phyloP scores from a whole-genome alignment of 2,797 vertebrate species.

The Numenius phaeopus region DNA sequence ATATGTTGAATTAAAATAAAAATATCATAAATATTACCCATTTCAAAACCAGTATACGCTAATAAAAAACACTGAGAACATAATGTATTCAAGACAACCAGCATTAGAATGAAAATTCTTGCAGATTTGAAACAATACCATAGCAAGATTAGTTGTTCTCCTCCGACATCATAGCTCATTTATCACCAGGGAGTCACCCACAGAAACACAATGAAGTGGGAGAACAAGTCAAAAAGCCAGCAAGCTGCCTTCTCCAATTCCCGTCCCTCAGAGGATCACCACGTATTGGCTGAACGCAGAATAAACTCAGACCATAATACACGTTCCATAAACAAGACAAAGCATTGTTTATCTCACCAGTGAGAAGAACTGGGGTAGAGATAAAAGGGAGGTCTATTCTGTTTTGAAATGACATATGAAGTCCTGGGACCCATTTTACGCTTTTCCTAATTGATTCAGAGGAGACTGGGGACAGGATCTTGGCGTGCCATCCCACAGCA shows the following conservation, averaged over 20 bases:
- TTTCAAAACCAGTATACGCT: not conserved
- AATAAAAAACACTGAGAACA: not conserved
- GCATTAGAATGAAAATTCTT: not conserved
- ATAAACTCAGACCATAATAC: not conserved
- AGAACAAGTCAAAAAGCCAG: constrained; percentile 53
- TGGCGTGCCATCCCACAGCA: not conserved
- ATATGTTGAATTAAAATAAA: not conserved
- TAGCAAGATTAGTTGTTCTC: not conserved
- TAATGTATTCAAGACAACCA: not conserved
- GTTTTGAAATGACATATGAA: not conserved
- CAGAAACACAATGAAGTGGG: constrained; percentile 51
- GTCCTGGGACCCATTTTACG: not conserved
- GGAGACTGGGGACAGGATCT: not conserved
- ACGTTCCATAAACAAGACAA: not conserved
- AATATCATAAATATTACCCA: not conserved
- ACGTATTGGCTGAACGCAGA: not conserved
- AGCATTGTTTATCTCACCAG: not conserved
- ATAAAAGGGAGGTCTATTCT: not conserved
- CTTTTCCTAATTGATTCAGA: not conserved
- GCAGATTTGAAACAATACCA: constrained; percentile 13
- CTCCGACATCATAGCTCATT: not conserved
- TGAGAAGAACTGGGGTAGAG: not conserved
- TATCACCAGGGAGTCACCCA: constrained; percentile 16
- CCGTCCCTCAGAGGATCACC: not conserved
- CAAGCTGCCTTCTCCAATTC: not conserved